Base-by-base conservation (phyloP, 2,797 vertebrate genomes). In the Phrynocephalus vlangalii region DNA sequence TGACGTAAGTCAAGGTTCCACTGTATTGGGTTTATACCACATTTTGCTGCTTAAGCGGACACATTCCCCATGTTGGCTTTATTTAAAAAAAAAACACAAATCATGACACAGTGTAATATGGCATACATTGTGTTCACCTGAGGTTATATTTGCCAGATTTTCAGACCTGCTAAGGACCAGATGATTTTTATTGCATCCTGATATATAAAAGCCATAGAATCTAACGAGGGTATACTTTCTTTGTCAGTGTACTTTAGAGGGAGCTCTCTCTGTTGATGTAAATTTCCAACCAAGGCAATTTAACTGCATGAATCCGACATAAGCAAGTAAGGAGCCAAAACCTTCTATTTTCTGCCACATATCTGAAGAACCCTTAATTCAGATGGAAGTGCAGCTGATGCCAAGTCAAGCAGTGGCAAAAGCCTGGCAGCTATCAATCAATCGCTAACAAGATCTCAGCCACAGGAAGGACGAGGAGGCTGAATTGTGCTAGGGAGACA, bases 401-500 rank as follows among this genome's bases (percentile, higher is more conserved):
- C 73, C 70, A 84, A 60, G 79, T 18, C 56, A 11, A 2, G 63
- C 50, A 81, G 87, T 16, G 63, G 22, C 3, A 50, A 48, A 78
- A 88, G 26, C 67, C 38, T 87, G 87, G 85, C 44, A 88, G 86
- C 72, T 82, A 86, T 13, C 76, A 89, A 48, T 85, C 87, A 56
- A 13, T 15, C 85, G 63, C 70, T 72, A 88, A 88, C 38, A 73
- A 90, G 67, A 82, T 75, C 26, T 68, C 50, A 16, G 50, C 15
- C 67, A 83, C 85, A 70, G 20, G 78, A 52, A 26, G 76, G n/a
- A 18, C 38, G 79, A 11, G 68, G 86, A 85, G 86, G 52, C 76
- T 85, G 73, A 60, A 79, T 33, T 82, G 72, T 78, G 3, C 79
- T 63, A 30, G 50, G 3, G 26, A 86, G 88, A 84, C 80, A 92